A percentile compares a stretch with the other conserved stretches of the same genome.
These are phyloP conservation scores for Turritopsis dohrnii DNA, from an alignment of 30 jellyfish, hydroid and myxozoan species.

Conservation along the genomic window DNA sequence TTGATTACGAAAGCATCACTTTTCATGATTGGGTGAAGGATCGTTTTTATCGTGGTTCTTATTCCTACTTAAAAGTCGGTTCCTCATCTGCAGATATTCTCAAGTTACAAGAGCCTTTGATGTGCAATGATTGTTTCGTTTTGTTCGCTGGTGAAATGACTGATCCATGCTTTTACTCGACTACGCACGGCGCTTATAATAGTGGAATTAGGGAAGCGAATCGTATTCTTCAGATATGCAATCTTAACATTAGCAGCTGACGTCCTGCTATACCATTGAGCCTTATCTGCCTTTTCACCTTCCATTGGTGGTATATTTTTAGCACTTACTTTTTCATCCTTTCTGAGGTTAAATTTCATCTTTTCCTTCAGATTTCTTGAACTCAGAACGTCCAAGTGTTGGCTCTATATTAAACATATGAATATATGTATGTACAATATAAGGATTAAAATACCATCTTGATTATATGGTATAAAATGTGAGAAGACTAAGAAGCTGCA, in stretches of 20 bases:
- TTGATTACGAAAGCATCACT: neutral
- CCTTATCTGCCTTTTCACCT: too few relatives aligned
- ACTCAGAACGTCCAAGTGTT: too few relatives aligned
- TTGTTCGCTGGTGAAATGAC: slow-evolving; percentile 31
- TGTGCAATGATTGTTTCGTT: neutral
- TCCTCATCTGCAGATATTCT: neutral
- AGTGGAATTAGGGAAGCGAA: slow-evolving; percentile 27
- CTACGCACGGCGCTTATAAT: slow-evolving; percentile 15
- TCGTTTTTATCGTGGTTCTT: neutral
- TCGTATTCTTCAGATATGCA: neutral
- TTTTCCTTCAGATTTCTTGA: too few relatives aligned
- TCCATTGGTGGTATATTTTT: too few relatives aligned
- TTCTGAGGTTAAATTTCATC: too few relatives aligned
- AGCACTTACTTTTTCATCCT: too few relatives aligned
- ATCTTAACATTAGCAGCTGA: neutral
- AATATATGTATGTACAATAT: too few relatives aligned
- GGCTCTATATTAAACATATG: too few relatives aligned
- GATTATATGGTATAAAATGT: too few relatives aligned
- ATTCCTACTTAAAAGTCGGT: neutral
- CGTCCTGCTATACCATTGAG: neutral
- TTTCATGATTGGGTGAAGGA: slow-evolving; percentile 7
- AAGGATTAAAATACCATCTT: too few relatives aligned
- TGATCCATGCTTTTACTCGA: neutral
- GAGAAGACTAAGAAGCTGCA: too few relatives aligned
- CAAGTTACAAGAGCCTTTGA: neutral